These are phyloP conservation scores for Anarrhichthys ocellatus DNA, from an alignment of 2,113 vertebrate genomes.

Conservation along the genomic window DNA sequence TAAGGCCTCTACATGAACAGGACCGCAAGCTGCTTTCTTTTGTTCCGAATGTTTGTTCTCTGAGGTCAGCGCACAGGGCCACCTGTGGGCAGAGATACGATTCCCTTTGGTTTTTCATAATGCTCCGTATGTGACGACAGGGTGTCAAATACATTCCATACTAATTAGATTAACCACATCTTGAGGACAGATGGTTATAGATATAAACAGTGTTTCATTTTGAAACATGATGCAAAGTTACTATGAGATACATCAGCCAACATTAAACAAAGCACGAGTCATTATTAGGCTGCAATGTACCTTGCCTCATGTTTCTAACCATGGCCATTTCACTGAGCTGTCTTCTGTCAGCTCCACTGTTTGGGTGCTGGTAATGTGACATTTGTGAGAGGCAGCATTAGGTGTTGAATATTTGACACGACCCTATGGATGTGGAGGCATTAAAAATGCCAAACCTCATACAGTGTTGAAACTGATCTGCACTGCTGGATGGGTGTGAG, in stretches of 20 bases:
- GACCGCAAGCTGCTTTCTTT: slow-evolving; percentile 5
- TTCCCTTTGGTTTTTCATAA: slow-evolving; percentile 33
- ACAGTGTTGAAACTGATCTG: slow-evolving; percentile 57
- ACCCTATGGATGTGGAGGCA: slow-evolving; percentile 34
- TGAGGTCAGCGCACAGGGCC: slow-evolving; percentile 31
- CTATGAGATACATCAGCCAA: slow-evolving; percentile 18
- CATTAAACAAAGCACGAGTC: slow-evolving; percentile 25
- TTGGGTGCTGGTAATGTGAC: slow-evolving; percentile 27
- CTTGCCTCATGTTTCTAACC: slow-evolving; percentile 54
- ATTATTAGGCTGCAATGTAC: not conserved
- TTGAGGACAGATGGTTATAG: slow-evolving; percentile 58
- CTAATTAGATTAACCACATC: slow-evolving; percentile 54
- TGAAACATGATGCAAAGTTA: slow-evolving; percentile 9
- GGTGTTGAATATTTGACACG: slow-evolving; percentile 42
- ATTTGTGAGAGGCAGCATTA: slow-evolving; percentile 47
- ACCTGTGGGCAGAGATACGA: slow-evolving; percentile 12
- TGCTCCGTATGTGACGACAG: not conserved
- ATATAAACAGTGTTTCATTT: slow-evolving; percentile 36
- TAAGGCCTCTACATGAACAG: slow-evolving; percentile 6
- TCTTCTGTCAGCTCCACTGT: slow-evolving; percentile 22
- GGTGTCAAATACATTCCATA: slow-evolving; percentile 32
- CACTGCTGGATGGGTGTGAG: slow-evolving; percentile 26
- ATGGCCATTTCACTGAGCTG: slow-evolving; percentile 39
- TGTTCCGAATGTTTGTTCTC: slow-evolving; percentile 19
- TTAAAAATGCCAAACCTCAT: slow-evolving; percentile 45